Conservation (phyloP, 2,113 vertebrate species). For the Coregonus clupeaformis region DNA sequence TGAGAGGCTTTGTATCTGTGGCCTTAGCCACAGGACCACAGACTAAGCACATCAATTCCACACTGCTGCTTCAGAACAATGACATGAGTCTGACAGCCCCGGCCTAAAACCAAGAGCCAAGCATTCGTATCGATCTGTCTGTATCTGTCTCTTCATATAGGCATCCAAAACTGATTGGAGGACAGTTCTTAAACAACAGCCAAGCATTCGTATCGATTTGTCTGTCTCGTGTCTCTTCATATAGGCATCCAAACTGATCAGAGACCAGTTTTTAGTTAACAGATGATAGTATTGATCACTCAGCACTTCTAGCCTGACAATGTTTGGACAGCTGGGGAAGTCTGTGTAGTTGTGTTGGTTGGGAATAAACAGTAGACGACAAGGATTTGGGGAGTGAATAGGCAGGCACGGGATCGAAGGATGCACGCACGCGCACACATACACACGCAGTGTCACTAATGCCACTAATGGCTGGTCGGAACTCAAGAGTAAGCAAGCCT, state of each 20-base stretch:
- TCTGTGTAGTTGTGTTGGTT: not conserved
- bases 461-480: no score
- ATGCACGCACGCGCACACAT: no score
- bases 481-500: not conserved
- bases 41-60: not conserved
- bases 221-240: no score
- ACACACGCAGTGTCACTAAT: no score
- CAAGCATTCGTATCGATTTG: no score
- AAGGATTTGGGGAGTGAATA: no score
- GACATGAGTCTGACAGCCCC: not conserved
- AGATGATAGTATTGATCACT: not conserved
- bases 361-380: no score
- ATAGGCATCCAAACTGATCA: no score
- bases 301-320: not conserved
- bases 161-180: not conserved
- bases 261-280: not conserved
- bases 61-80: not conserved
- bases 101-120: not conserved
- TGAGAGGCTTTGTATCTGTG: not conserved
- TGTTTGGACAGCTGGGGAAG: not conserved
- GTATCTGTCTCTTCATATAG: not conserved
- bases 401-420: no score
- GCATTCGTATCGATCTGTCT: not conserved
- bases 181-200: not conserved
- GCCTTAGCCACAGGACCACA: constrained; percentile 3